These are phyloP conservation scores for Entomobrya proxima DNA, from an alignment of 2,888 invertebrate species.

Conservation along the genomic window DNA sequence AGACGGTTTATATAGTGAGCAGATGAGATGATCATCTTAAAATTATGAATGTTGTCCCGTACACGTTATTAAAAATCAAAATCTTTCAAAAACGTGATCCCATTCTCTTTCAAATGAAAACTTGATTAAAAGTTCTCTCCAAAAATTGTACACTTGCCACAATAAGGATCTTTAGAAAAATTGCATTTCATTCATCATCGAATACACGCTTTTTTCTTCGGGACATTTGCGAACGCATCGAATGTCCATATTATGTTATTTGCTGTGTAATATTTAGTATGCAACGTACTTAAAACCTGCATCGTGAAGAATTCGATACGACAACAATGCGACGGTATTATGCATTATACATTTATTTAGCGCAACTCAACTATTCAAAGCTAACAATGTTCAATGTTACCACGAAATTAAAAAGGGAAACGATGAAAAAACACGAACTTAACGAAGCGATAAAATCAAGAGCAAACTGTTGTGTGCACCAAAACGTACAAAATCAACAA, in stretches of 20 bases:
- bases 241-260: too few species aligned
- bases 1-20: too few species aligned
- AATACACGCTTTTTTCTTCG: not conserved
- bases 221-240: slow-evolving; percentile 5
- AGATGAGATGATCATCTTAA: too few species aligned
- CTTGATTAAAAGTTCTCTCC: slow-evolving; percentile 28
- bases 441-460: slow-evolving; percentile 43
- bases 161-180: slow-evolving; percentile 34
- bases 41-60: too few species aligned
- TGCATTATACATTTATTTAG: not conserved
- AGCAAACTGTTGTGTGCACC: too few species aligned
- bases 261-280: slow-evolving; percentile 3
- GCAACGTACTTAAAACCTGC: not conserved
- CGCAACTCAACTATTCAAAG: not conserved
- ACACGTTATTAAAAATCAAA: slow-evolving; percentile 48
- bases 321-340: not conserved
- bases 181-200: slow-evolving; percentile 47
- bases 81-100: slow-evolving; percentile 56
- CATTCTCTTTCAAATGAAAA: slow-evolving; percentile 55
- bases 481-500: too few species aligned
- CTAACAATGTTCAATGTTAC: slow-evolving; percentile 19
- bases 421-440: not conserved
- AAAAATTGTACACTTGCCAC: slow-evolving; percentile 25
- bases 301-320: not conserved
- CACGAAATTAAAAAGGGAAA: slow-evolving; percentile 8